Evolutionary conservation across 30 jellyfish, hydroid and myxozoan species (phyloP), one percentile per base, ranked within the genome.

Genomic region (Aurelia sp.): DNA sequence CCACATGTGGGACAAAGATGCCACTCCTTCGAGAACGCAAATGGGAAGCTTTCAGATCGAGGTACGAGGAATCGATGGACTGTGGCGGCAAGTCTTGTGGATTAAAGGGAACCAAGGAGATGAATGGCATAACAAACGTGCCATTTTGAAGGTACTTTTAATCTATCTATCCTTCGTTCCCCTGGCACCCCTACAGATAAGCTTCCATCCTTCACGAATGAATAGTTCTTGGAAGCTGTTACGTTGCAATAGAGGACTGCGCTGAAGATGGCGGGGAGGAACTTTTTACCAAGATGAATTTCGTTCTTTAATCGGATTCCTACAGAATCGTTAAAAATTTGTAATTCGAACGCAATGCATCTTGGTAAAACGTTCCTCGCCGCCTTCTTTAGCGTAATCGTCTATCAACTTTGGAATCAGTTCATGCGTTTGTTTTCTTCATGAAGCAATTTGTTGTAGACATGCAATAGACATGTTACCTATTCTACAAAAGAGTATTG

Each of bases 1-100:
- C 24, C 81, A 63, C 69, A 81, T 81, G 91, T 58, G 80, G 84
- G 91, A 81, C 30, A 59, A 73, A 40, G 40, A 35, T 5, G 91
- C 41, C 0, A 67, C 81, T 16, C 57, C 17, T 5, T 5, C 84
- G 18, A 41, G 55, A 47, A 80, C 70, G 15, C 59, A 67, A 67
- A 81, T 81, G 91, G 91, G 91, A 35, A 81, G 91, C 21, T 81
- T 81, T 58, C 91, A 68, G 27, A 67, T 81, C 31, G 91, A 81
- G n/a, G 91, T 81, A 55, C 82, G 91, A 44, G 80, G 66, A 40
- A 58, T 22, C 9, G 91, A 81, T 41, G 72, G 72, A 72, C 27
- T 62, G 6, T 81, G 91, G 91, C 57, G 40, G 64, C 91, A 81
- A 58, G 76, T 66, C 20, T 44, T 59, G 8, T 81, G 83, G 91